A percentile compares a stretch with the other conserved stretches of the same genome.
phyloP scores from a whole-genome alignment of 2,888 invertebrate species.

The Protophormia terraenovae region DNA sequence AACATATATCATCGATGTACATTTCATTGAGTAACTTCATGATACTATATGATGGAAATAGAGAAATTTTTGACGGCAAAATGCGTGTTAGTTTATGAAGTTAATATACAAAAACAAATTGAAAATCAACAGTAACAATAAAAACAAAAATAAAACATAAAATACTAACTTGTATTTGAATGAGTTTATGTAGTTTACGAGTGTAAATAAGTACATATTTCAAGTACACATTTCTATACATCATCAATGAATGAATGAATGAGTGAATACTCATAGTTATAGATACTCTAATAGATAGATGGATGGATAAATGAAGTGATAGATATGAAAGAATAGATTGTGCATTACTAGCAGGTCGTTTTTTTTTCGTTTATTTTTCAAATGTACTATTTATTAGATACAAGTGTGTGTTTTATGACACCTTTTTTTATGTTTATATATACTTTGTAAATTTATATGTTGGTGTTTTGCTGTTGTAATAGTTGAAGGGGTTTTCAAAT shows the following conservation, averaged over 20 bases:
- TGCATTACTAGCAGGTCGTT: background rate
- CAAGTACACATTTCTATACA: constrained; percentile 17
- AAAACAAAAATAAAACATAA: background rate
- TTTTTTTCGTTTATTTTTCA: no score
- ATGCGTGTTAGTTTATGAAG: constrained; percentile 12
- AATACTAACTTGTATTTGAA: background rate
- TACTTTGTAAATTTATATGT: background rate
- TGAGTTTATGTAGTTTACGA: background rate
- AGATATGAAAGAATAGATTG: background rate
- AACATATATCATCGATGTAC: constrained; percentile 9
- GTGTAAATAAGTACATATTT: constrained; percentile 25
- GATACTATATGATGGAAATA: background rate
- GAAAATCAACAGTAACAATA: constrained; percentile 7
- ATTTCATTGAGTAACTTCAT: constrained; percentile 28
- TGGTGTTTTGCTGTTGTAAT: background rate
- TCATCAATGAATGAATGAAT: background rate
- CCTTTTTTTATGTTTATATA: constrained; percentile 1
- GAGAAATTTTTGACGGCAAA: constrained; percentile 7
- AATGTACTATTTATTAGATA: background rate
- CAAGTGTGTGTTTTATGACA: background rate
- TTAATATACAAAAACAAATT: constrained; percentile 12
- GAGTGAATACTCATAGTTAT: background rate
- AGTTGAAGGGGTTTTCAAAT: constrained; percentile 7
- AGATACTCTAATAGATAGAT: background rate
- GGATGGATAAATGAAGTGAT: background rate